Evolutionary conservation across 2,113 vertebrate genomes (phyloP), one percentile per base, ranked within the genome.

Genomic region (Ageneiosus marmoratus): DNA sequence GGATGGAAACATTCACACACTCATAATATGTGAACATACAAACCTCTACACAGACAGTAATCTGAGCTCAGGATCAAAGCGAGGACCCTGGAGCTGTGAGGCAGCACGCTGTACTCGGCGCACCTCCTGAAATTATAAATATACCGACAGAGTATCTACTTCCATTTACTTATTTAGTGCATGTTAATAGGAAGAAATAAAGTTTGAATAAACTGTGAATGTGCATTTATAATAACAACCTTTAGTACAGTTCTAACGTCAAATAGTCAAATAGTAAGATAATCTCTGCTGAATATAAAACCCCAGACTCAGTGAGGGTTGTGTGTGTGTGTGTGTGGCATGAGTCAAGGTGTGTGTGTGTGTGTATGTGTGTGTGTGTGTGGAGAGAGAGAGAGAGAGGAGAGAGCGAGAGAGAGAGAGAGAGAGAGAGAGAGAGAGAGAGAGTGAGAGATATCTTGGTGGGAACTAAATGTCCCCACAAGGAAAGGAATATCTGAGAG

Each of bases 331-430:
- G 24, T 27, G 29, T 27, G 44, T 44, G 69, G 69, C 44, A 29
- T 73, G 69, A 70, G 37, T 70, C 67, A 70, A 70, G 9, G 3
- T 13, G 32, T 70, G 37, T 69, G 65, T 69, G 34, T 69, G 65
- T 69, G 65, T 70, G 67, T 44, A 20, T 70, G 41, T 22, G 65
- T 22, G 18, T 67, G 16, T 67, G 18, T 22, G 29, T 62, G n/a
- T 62, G 27, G 60, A 16, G n/a, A n/a, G n/a, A n/a, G n/a, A n/a
- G n/a, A n/a, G n/a, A n/a, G n/a, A n/a, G n/a, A n/a, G n/a, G n/a
- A n/a, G n/a, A n/a, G n/a, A n/a, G n/a, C n/a, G n/a, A n/a, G n/a
- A n/a, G n/a, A n/a, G n/a, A n/a, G n/a, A n/a, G n/a, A n/a, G n/a
- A n/a, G n/a, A n/a, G n/a, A n/a, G n/a, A n/a, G n/a, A n/a, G n/a